Conservation (phyloP, 2,888 invertebrate species). For the Cyrtodaria siliqua region DNA sequence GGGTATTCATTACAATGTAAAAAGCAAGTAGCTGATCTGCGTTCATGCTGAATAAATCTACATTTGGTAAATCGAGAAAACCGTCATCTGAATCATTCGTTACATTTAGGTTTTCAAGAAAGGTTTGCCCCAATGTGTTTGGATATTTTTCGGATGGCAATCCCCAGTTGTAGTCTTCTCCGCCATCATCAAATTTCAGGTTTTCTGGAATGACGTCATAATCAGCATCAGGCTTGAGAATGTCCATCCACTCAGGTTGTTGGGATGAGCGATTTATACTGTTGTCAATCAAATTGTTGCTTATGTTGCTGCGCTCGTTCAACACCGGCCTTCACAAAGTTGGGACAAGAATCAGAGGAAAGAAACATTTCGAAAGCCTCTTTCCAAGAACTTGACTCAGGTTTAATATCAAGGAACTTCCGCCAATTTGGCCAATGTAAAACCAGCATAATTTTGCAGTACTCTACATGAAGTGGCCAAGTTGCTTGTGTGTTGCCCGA, state of each 20-base stretch:
- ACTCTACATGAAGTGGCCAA: constrained; percentile 58
- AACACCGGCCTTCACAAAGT: constrained; percentile 59
- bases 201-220: constrained; percentile 7
- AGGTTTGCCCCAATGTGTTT: background rate
- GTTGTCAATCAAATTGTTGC: background rate
- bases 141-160: constrained; percentile 1
- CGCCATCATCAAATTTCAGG: constrained; percentile 12
- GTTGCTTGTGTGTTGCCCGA: constrained; percentile 15
- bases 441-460: constrained; percentile 45
- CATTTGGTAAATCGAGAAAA: too few relatives aligned
- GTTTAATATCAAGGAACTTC: constrained; percentile 58
- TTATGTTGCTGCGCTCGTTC: constrained; percentile 12
- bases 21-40: constrained; percentile 60
- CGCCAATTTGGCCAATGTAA: too few relatives aligned
- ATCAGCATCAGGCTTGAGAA: constrained; percentile 7
- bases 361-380: constrained; percentile 47
- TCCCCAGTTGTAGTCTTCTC: constrained; percentile 1
- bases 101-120: too few relatives aligned
- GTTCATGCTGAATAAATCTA: constrained; percentile 37
- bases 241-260: constrained; percentile 28
- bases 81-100: too few relatives aligned
- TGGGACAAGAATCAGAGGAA: constrained; percentile 28
- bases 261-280: background rate
- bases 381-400: constrained; percentile 40
- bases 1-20: constrained; percentile 40